phyloP scores from a whole-genome alignment of 92 coral and sea anemone species.

The Phenganax stokvisi region DNA sequence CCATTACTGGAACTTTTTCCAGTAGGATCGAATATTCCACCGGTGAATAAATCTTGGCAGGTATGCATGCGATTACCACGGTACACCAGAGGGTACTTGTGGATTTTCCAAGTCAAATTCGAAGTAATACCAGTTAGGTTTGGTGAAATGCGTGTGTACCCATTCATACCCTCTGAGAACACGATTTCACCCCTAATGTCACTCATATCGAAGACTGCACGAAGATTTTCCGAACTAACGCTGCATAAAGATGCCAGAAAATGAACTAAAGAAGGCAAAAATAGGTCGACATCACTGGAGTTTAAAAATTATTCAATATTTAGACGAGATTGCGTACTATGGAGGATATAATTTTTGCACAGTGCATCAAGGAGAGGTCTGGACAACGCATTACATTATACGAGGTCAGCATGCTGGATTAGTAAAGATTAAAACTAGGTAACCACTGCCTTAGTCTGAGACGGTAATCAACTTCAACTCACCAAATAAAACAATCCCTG shows the following conservation, averaged over 20 bases:
- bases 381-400: too few species aligned
- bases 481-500: constrained; percentile 4
- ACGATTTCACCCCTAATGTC: constrained; percentile 65
- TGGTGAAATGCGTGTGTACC: constrained; percentile 54
- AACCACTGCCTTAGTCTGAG: background rate
- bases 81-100: constrained; percentile 72
- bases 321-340: background rate
- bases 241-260: background rate
- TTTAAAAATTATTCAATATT: background rate
- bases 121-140: constrained; percentile 63
- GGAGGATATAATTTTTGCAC: background rate
- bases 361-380: background rate
- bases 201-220: constrained; percentile 81
- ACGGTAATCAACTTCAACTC: background rate
- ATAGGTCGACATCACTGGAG: background rate
- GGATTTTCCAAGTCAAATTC: constrained; percentile 61
- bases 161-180: constrained; percentile 42
- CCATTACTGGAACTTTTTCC: constrained; percentile 29
- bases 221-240: constrained; percentile 25
- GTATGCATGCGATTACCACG: constrained; percentile 63
- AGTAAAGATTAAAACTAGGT: background rate
- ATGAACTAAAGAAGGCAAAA: background rate
- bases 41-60: constrained; percentile 57
- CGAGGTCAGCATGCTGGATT: background rate
- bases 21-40: constrained; percentile 63